Percentiles rank a stretch among this genome's conserved stretches.
These are phyloP conservation scores for Merops nubicus DNA, from an alignment of 2,113 vertebrate genomes.

Conservation along the genomic window DNA sequence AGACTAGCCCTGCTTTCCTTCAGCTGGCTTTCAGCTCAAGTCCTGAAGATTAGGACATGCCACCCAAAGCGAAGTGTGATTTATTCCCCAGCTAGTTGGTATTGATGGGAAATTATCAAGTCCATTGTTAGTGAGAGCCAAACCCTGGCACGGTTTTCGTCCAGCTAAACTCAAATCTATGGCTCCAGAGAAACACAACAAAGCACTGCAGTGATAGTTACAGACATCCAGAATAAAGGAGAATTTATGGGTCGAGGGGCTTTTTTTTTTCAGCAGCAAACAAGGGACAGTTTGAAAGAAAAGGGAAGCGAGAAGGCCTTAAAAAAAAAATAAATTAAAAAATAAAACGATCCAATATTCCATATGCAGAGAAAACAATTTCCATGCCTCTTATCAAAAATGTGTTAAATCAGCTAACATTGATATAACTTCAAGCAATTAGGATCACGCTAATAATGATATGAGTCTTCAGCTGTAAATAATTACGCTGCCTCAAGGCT, in stretches of 20 bases:
- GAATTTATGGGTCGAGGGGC: conserved; percentile 5
- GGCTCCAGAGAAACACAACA: not conserved
- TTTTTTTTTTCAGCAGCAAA: conserved; percentile 6
- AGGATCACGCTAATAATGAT: conserved; percentile 98
- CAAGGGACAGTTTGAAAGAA: conserved; percentile 15
- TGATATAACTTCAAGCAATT: conserved; percentile 99
- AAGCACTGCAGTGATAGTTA: not conserved
- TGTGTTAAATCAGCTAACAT: conserved; percentile 98
- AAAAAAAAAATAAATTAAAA: conserved; percentile 37
- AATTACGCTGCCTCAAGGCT: conserved; percentile 97
- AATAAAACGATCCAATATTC: conserved; percentile 67
- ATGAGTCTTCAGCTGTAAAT: conserved; percentile 99
- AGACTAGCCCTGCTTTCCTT: not conserved
- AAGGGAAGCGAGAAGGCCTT: conserved; percentile 16
- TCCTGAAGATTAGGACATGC: not conserved
- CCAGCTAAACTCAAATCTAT: conserved; percentile 24
- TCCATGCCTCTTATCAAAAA: conserved; percentile 89
- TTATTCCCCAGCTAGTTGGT: conserved; percentile 53
- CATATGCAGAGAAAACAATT: conserved; percentile 89
- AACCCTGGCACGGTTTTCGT: conserved; percentile 5
- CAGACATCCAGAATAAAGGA: not conserved
- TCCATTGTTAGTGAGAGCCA: conserved; percentile 29
- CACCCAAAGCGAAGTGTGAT: conserved; percentile 36
- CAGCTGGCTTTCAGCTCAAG: not conserved
- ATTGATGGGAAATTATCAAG: conserved; percentile 30